A percentile compares a stretch with the other conserved stretches of the same genome.
Evolutionary conservation across 2,797 vertebrate genomes (phyloP).

Genomic region (Dermochelys coriacea): DNA sequence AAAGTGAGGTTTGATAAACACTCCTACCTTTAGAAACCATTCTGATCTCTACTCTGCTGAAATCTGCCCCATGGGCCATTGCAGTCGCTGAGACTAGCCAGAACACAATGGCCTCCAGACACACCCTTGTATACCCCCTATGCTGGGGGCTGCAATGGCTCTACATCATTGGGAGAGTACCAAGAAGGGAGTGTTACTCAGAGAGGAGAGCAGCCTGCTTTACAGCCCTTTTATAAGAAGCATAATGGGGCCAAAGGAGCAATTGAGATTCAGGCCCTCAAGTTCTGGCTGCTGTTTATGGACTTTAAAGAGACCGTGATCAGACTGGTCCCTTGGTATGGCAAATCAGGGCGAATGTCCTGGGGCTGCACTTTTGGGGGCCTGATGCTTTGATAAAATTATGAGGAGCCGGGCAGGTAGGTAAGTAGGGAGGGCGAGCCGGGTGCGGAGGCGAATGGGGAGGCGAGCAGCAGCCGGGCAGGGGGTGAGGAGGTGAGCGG

Average conservation of each 20-base stretch:
- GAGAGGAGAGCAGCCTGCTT: neutral
- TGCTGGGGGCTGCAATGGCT: neutral
- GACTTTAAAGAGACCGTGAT: neutral
- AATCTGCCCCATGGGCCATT: slow-evolving; percentile 14
- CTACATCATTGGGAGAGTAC: neutral
- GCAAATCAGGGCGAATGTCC: no score
- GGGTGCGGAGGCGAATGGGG: no score
- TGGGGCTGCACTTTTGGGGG: no score
- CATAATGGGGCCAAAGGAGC: neutral
- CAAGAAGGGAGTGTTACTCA: neutral
- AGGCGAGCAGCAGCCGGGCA: no score
- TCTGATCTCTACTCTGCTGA: neutral
- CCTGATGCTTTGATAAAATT: no score
- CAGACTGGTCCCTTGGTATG: no score
- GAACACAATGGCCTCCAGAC: neutral
- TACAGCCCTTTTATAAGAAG: neutral
- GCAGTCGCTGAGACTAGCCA: neutral
- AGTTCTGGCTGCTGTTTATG: neutral
- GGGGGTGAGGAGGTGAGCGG: no score
- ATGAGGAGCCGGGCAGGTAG: no score
- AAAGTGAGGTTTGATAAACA: slow-evolving; percentile 9
- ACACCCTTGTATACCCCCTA: neutral
- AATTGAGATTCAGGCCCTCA: neutral
- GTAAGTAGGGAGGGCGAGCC: no score
- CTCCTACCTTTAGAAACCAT: neutral